Base-by-base conservation (phyloP, 2,113 vertebrate genomes). In the Dinomys branickii region DNA sequence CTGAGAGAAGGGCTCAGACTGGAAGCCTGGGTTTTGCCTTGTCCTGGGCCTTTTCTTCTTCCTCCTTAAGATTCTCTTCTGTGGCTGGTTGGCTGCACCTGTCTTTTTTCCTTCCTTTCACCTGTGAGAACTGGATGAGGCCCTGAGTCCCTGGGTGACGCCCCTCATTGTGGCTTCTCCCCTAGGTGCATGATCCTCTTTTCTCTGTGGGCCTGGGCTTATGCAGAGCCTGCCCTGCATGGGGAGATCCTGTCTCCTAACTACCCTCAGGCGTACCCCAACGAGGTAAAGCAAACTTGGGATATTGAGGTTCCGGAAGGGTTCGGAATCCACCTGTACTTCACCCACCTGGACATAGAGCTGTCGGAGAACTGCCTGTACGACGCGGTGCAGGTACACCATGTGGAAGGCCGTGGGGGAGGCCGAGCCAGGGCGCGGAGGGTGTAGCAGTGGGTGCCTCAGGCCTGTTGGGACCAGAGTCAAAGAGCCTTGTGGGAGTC, bases 211-310 rank as follows among this genome's bases (percentile, higher is more conserved):
- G 20, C 73, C 17, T 97, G 96, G 92, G 44, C 89, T 81, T 85
- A 71, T 85, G 97, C 97, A 24, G 96, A 97, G 0, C 96, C 97
- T 0, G 35, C 97, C 56, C 98, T 99, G 98, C 98, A 99, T 33
- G 99, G 99, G 75, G 99, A 99, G 99, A 98, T 99, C 97, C 97
- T 99, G 85, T 99, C 99, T 91, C 99, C 99, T 30, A 99, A 98
- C 82, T 99, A 99, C 92, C 99, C 99, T 82, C 98, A 96, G 86
- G 98, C 98, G 0, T 99, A 99, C 94, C 98, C 98, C n/a, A 99
- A 99, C 44, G 95, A 99, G 14, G 26, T 97, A 30, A 97, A 98
- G 33, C 4, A 99, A 75, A 98, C 98, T 12, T 99, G 99, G 99
- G 97, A 98, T 85, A 98, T 99, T 83, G 98, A 98, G 56, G 99